These are phyloP conservation scores for Camponotus floridanus DNA, from an alignment of 1,140 invertebrate species.

Conservation along the genomic window DNA sequence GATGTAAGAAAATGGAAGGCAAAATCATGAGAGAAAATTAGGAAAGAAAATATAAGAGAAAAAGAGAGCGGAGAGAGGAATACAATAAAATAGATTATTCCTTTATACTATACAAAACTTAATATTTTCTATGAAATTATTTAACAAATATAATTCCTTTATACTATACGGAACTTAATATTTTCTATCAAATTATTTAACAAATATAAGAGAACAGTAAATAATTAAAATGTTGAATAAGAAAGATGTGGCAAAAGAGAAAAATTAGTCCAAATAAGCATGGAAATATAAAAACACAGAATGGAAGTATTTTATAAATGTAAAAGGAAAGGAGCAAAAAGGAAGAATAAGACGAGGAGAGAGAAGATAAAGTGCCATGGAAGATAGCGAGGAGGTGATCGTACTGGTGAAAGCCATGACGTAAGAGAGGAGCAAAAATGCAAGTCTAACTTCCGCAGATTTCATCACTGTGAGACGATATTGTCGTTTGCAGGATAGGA, in stretches of 20 bases:
- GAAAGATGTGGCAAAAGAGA: not conserved
- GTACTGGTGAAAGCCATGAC: not conserved
- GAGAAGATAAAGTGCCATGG: not conserved
- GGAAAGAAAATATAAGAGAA: not conserved
- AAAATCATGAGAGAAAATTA: not conserved
- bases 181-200: not conserved
- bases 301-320: not conserved
- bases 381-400: not conserved
- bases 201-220: not conserved
- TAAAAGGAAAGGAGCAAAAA: not conserved
- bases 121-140: not conserved
- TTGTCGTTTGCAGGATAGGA: slow-evolving; percentile 54
- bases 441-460: slow-evolving; percentile 18
- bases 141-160: too few relatives aligned
- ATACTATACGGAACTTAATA: not conserved
- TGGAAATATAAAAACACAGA: not conserved
- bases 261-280: not conserved
- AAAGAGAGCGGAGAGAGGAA: not conserved
- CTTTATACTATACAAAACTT: not conserved
- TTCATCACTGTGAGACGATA: slow-evolving; percentile 1
- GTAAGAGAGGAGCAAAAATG: not conserved
- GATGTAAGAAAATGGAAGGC: slow-evolving; percentile 6
- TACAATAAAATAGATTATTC: not conserved
- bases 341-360: not conserved
- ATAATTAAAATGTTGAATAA: not conserved